phyloP scores from a whole-genome alignment of 2,797 vertebrate species.

The Hypotaenidia philippensis region DNA sequence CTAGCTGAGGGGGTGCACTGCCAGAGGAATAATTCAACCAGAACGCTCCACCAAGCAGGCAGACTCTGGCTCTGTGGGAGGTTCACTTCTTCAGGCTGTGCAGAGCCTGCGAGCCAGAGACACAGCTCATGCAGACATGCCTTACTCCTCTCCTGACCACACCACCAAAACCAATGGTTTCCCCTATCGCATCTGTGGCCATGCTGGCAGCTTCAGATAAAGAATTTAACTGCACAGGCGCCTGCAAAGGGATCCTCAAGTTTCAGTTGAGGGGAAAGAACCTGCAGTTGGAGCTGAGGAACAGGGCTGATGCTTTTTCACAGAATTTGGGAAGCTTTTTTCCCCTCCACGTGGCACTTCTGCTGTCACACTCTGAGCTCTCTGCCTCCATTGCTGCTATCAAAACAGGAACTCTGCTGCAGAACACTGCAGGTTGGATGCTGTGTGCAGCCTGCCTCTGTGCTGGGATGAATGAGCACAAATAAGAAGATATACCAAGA shows the following conservation, averaged over 20 bases:
- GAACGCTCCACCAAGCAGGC: neutral
- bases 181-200: slow-evolving; percentile 62
- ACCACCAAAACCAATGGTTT: slow-evolving; percentile 58
- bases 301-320: neutral
- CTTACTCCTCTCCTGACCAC: slow-evolving; percentile 17
- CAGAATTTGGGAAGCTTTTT: neutral
- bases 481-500: neutral
- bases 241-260: neutral
- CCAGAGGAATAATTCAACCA: slow-evolving; percentile 33
- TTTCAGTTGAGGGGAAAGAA: slow-evolving; percentile 61
- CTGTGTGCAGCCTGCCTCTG: fast-evolving
- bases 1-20: neutral
- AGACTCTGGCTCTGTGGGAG: slow-evolving; percentile 32
- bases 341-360: neutral
- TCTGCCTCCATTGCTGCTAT: neutral
- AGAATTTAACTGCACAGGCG: neutral
- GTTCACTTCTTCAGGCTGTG: slow-evolving; percentile 9
- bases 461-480: neutral
- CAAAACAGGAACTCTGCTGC: neutral
- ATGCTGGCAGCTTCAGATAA: slow-evolving; percentile 61
- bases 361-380: neutral
- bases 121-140: neutral
- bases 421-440: neutral
- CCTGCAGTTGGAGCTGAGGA: slow-evolving; percentile 14
- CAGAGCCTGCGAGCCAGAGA: neutral